Base-by-base conservation (phyloP, 2,113 vertebrate genomes). In the Triplophysa rosa region DNA sequence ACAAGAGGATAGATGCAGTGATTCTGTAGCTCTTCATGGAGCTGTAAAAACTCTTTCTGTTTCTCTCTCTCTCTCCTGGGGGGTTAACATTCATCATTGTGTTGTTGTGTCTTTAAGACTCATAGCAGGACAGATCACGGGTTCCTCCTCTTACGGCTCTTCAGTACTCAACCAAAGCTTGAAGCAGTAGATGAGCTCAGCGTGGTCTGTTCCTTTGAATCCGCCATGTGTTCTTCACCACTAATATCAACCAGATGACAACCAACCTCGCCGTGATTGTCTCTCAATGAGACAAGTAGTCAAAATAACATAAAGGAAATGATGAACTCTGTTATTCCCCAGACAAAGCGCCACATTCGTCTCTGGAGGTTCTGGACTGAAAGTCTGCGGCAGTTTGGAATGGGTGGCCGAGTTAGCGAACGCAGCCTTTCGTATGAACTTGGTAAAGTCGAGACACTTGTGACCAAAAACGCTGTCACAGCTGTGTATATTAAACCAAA, bases 181-280 rank as follows among this genome's bases (percentile, higher is more conserved):
- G 81, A 87, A 90, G 91, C 84, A 90, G 90, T 90, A 73, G 83
- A 92, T 93, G 92, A 93, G 92, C 90, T 93, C 93, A 93, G 91
- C 84, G 83, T 83, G 82, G 86, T 87, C 89, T 90, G 76, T 90
- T 89, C 88, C 92, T 93, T 92, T 92, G 90, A 93, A 92, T 91
- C 68, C 86, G 86, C 91, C 91, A 93, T 92, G 89, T 92, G 92
- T 88, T 93, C 87, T 84, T 92, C 89, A 91, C 92, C 92, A 90
- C 93, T 94, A 94, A 94, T 94, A 92, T 92, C 92, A 90, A 93
- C 90, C 93, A 94, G 92, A 94, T 94, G 93, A 93, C 83, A 88
- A 87, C 80, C 90, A 93, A 91, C 88, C 91, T 90, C 89, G 85
- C 87, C 91, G 89, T 92, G 91, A 93, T 86, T 90, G 91, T 92